Evolutionary conservation across 2,888 invertebrate species (phyloP), one percentile per base, ranked within the genome.

Genomic region (Odiellus spinosus): DNA sequence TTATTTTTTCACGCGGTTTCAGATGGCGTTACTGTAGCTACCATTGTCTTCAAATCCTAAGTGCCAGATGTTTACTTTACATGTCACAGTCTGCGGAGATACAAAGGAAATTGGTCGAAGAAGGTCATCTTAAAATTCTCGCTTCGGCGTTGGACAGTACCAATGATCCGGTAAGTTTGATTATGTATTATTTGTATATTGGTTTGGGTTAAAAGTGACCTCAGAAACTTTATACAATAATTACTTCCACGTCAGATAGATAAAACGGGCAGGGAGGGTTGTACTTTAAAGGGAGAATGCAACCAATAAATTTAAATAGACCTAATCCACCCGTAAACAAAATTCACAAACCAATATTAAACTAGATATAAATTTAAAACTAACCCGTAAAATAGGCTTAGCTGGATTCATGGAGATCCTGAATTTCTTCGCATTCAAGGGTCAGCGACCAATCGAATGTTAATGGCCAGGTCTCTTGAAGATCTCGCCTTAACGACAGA

Each of bases 141-240:
- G 71, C 75, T 5, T 71, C 75, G 49, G 70, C 75, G 12, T 61
- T 76, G 39, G 76, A 76, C 57, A 72, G 75, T 12, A 76, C 75
- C 41, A 70, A 76, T 55, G 76, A 76, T 57, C 76, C 76, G 50
- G 75, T 75, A 59, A 67, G 69, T 59, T 40, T 40, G n/a, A n/a
- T 20, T 17, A 18, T 46, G 21, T 12, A 5, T 11, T 12, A 33
- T 45, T 44, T 12, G 19, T 4, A 21, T 10, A 11, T 21, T 26
- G 14, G 8, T 41, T 41, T 4, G 6, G 11, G 12, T 12, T 38
- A 12, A 20, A n/a, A 11, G 15, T 14, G 8, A 8, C 32, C 34
- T 12, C n/a, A 44, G 15, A 41, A 20, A 11, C 21, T 14, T 8
- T 14, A 18, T 41, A 20, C 33, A 8, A 26, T 6, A 26, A 26